A percentile compares a stretch with the other conserved stretches of the same genome.
These are phyloP conservation scores for Siniperca knerii DNA, from an alignment of 2,113 vertebrate genomes.

Conservation along the genomic window DNA sequence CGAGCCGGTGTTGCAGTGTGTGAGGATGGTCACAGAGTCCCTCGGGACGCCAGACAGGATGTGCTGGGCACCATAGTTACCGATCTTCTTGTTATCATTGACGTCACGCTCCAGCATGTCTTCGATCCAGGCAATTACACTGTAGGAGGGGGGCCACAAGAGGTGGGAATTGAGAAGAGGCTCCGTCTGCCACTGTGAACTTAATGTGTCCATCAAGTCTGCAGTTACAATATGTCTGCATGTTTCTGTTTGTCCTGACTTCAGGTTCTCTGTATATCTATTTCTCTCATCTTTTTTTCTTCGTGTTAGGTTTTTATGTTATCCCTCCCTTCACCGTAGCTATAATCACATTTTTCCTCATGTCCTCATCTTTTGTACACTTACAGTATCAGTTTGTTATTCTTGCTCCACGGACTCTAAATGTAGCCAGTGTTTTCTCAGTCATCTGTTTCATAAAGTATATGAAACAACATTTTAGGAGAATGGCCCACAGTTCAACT, in stretches of 20 bases:
- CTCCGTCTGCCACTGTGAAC: constrained; percentile 24
- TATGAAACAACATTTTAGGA: not conserved
- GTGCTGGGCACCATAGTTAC: constrained; percentile 89
- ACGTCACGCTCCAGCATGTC: constrained; percentile 90
- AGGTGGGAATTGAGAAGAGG: constrained; percentile 43
- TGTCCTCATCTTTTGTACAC: too few relatives aligned
- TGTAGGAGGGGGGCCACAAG: constrained; percentile 63
- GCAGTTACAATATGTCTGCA: constrained; percentile 2
- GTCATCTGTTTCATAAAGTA: not conserved
- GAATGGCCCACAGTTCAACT: not conserved
- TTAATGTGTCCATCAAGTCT: constrained; percentile 31
- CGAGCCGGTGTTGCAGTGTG: constrained; percentile 93
- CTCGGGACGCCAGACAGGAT: constrained; percentile 85
- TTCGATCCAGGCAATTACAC: constrained; percentile 89
- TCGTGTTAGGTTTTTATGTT: not conserved
- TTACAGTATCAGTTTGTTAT: not conserved
- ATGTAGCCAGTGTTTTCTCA: not conserved
- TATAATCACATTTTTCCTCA: too few relatives aligned
- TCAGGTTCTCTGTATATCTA: not conserved
- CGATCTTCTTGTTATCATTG: constrained; percentile 89
- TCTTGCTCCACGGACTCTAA: not conserved
- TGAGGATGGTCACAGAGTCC: constrained; percentile 88
- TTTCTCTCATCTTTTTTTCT: not conserved
- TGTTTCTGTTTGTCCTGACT: constrained; percentile 8
- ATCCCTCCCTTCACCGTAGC: not conserved